phyloP scores from a whole-genome alignment of 2,113 vertebrate genomes.

The Conger conger region DNA sequence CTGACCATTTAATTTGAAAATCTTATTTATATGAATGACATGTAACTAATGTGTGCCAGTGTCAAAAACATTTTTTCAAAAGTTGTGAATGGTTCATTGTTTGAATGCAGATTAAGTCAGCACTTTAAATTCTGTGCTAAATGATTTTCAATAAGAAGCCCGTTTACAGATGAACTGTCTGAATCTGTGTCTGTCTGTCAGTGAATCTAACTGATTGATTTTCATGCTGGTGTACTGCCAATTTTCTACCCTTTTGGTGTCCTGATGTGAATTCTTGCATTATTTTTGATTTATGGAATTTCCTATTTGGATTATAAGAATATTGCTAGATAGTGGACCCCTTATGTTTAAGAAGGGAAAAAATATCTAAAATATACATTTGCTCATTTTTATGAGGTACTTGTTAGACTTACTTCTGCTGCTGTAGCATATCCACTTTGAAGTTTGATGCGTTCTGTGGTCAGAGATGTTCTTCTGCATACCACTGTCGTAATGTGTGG shows the following conservation, averaged over 20 bases:
- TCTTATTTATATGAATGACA: not conserved
- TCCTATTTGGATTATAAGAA: not conserved
- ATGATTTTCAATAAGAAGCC: not conserved
- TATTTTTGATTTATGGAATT: not conserved
- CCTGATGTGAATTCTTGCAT: not conserved
- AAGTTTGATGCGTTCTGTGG: no score
- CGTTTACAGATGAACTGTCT: not conserved
- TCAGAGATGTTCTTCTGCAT: no score
- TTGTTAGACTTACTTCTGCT: no score
- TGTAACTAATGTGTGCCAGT: not conserved
- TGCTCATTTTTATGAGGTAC: no score
- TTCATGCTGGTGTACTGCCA: not conserved
- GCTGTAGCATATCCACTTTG: no score
- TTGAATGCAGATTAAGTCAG: not conserved
- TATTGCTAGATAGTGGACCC: not conserved
- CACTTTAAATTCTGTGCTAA: not conserved
- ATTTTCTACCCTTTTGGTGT: not conserved
- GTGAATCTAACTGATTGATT: not conserved
- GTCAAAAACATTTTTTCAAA: not conserved
- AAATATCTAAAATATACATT: no score
- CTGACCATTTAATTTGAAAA: not conserved
- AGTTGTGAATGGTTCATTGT: not conserved
- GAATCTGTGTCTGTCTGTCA: not conserved
- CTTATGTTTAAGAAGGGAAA: not conserved
- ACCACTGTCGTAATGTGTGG: no score